Percentiles rank a stretch among this genome's conserved stretches.
phyloP scores from a whole-genome alignment of 2,888 invertebrate genomes.

The Dicroscelio sp. region DNA sequence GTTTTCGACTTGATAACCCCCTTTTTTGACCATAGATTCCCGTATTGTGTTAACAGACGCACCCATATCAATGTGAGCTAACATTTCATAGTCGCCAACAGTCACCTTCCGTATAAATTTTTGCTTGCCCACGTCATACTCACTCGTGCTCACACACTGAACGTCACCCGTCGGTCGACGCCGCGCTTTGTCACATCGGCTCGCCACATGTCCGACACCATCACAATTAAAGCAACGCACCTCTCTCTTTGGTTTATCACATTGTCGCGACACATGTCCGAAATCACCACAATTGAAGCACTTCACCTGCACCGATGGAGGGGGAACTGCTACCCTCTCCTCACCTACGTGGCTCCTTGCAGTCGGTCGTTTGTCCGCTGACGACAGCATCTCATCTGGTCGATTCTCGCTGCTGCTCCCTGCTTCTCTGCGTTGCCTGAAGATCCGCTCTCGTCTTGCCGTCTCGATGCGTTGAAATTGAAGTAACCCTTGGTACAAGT shows the following conservation, averaged over 20 bases:
- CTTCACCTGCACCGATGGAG: not conserved
- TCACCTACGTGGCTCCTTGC: too few relatives aligned
- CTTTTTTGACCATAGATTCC: not conserved
- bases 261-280: not conserved
- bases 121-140: not conserved
- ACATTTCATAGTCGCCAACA: not conserved
- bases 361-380: not conserved
- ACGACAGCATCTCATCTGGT: not conserved
- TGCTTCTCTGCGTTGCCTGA: not conserved
- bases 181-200: slow-evolving; percentile 5
- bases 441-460: not conserved
- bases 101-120: slow-evolving; percentile 37
- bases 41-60: slow-evolving; percentile 50
- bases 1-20: not conserved
- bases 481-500: not conserved
- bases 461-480: not conserved
- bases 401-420: too few relatives aligned
- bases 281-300: not conserved
- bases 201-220: slow-evolving; percentile 18
- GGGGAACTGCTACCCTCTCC: too few relatives aligned
- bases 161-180: not conserved
- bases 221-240: slow-evolving; percentile 41
- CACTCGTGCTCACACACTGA: not conserved
- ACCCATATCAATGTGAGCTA: slow-evolving; percentile 53
- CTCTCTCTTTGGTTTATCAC: not conserved